Percentiles rank a stretch among this genome's conserved stretches.
Evolutionary conservation across 2,888 invertebrate genomes (phyloP).

Genomic region (Sylvicola cinctus): DNA sequence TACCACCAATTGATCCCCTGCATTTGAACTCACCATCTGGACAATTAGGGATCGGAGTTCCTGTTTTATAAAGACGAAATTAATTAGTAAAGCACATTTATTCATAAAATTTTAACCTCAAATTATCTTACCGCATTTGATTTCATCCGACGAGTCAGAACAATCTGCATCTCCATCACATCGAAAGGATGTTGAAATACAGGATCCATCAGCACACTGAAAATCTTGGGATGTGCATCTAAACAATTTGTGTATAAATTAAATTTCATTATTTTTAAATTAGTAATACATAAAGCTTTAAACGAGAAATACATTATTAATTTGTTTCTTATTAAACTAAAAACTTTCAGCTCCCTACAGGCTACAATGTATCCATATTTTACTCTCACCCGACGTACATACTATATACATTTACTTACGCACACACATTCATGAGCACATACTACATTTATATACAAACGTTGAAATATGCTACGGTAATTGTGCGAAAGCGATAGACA

Average conservation of each 20-base stretch:
- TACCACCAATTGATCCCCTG: constrained; percentile 31
- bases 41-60: constrained; percentile 35
- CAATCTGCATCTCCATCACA: constrained; percentile 62
- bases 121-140: constrained; percentile 34
- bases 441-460: too few species aligned
- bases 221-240: constrained; percentile 56
- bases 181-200: constrained; percentile 48
- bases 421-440: too few species aligned
- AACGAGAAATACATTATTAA: not conserved
- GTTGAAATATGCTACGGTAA: too few species aligned
- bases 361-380: too few species aligned
- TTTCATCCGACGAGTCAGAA: constrained; percentile 52
- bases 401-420: too few species aligned
- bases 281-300: not conserved
- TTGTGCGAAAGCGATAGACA: too few species aligned
- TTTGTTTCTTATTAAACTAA: not conserved
- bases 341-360: too few species aligned
- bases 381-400: too few species aligned
- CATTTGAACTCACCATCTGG: constrained; percentile 57
- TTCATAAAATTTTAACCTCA: not conserved
- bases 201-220: constrained; percentile 49
- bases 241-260: constrained; percentile 7
- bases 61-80: constrained; percentile 15
- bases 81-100: constrained; percentile 1
- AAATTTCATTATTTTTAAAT: not conserved